Base-by-base conservation (phyloP, 2,797 vertebrate genomes). In the Saxicola maurus region DNA sequence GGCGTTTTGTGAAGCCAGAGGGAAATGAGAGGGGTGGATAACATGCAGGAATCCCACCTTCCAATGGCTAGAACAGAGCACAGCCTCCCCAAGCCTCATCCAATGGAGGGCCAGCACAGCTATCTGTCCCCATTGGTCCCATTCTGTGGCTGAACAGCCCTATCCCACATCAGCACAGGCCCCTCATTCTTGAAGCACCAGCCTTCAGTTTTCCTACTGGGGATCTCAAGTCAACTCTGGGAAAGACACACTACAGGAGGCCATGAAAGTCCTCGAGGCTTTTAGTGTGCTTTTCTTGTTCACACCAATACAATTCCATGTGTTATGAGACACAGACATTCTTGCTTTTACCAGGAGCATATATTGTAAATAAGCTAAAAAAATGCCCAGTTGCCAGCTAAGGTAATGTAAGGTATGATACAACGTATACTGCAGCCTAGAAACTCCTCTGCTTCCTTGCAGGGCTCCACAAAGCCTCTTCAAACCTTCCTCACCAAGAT, bases 1-100 rank as follows among this genome's bases (percentile, higher is more conserved):
- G 27, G 33, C 1, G 0, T 68, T 87, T 83, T 13, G 4, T 51
- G 38, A 71, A 62, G 55, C 38, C 4, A 1, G 19, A 23, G 40
- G 28, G 6, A 69, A 80, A 74, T 3, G 1, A 81, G 61, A 46
- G 31, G 33, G 31, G 59, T 53, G 35, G 27, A 43, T 33, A 55
- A 62, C 1, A 2, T 0, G 4, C 10, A n/a, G 40, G 25, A 31
- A 80, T 66, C 42, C 31, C 31, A 66, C 23, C 2, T 3, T 43
- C 27, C 21, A 25, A 7, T 45, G 57, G 27, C 49, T 82, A 68
- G 45, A 89, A 61, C 12, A 67, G 38, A 74, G 38, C 8, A 46
- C 0, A 0, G 48, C 19, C 2, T 3, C 33, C 33, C 37, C 0
- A 0, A 48, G 45, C 10, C 23, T 27, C 10, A 48, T 27, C 17